These are phyloP conservation scores for Pristionchus mayeri DNA, from an alignment of 2,888 invertebrate species.

Conservation along the genomic window DNA sequence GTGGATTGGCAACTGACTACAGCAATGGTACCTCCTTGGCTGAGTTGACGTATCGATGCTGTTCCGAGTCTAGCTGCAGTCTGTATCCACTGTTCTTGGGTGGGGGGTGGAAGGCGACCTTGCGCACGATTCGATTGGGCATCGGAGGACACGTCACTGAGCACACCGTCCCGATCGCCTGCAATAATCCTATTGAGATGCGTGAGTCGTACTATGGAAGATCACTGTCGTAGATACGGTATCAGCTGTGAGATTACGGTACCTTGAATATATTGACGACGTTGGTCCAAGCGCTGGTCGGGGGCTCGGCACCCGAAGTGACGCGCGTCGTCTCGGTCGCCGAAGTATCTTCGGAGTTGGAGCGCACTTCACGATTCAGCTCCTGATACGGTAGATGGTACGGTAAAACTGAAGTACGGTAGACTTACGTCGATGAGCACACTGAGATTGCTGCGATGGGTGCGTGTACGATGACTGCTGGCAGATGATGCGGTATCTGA, in stretches of 20 bases:
- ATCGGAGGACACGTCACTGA: constrained; percentile 69
- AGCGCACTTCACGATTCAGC: constrained; percentile 35
- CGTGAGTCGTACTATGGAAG: too few species aligned
- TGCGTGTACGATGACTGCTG: constrained; percentile 1
- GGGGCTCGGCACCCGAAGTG: constrained; percentile 1
- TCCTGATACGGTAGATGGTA: constrained; percentile 36
- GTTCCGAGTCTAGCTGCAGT: constrained; percentile 20
- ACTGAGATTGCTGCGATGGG: constrained; percentile 31
- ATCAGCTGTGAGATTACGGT: not conserved
- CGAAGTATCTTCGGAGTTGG: constrained; percentile 10
- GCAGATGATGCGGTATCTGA: not conserved
- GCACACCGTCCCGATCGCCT: constrained; percentile 62
- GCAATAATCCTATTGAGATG: too few species aligned
- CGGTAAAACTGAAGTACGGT: not conserved
- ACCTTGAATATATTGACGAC: constrained; percentile 36
- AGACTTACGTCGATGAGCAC: constrained; percentile 32
- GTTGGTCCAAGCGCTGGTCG: not conserved
- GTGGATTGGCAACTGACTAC: not conserved
- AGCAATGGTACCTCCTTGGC: constrained; percentile 16
- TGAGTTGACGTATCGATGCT: not conserved
- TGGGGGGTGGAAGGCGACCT: constrained; percentile 70
- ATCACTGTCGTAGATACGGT: too few species aligned
- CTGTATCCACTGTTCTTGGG: constrained; percentile 49
- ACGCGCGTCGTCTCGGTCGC: not conserved
- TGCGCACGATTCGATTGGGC: constrained; percentile 65